Percentiles rank a stretch among this genome's conserved stretches.
phyloP scores from a whole-genome alignment of 2,113 vertebrate genomes.

The Lutjanus erythropterus region DNA sequence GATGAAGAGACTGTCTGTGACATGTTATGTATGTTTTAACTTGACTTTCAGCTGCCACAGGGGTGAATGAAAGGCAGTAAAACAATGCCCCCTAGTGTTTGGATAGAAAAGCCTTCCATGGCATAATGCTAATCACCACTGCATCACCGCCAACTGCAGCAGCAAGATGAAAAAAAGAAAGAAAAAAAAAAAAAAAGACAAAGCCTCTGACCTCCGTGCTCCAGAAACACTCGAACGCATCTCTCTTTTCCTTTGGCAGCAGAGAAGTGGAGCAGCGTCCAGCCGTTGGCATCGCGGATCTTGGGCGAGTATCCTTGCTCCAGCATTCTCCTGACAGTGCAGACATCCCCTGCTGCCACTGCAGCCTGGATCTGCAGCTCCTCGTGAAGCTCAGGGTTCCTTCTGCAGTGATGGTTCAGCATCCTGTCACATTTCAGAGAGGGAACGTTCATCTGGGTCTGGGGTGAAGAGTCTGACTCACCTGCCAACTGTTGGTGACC shows the following conservation, averaged over 20 bases:
- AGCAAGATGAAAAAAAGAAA: not conserved
- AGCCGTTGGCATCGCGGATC: constrained; percentile 96
- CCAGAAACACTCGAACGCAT: constrained; percentile 97
- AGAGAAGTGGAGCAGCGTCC: constrained; percentile 98
- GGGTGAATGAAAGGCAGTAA: constrained; percentile 8
- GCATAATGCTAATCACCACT: not conserved
- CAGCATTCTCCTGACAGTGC: constrained; percentile 97
- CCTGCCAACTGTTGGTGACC: not conserved
- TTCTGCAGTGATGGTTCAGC: constrained; percentile 98
- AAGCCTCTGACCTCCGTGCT: constrained; percentile 93
- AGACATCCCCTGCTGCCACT: constrained; percentile 96
- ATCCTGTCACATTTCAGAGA: constrained; percentile 92
- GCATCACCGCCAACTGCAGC: not conserved
- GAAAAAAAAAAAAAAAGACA: not conserved
- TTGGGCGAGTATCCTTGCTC: constrained; percentile 98
- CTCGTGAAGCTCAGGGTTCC: constrained; percentile 97
- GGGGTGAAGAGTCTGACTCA: not conserved
- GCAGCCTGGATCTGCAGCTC: constrained; percentile 99
- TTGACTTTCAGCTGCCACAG: not conserved
- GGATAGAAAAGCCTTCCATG: not conserved
- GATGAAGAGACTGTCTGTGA: not conserved
- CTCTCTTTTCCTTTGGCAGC: constrained; percentile 97
- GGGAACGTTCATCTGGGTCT: constrained; percentile 84
- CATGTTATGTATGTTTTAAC: not conserved
- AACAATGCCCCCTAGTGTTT: constrained; percentile 84